Conservation (phyloP, 2,797 vertebrate species). For the Naso thynnoides region DNA sequence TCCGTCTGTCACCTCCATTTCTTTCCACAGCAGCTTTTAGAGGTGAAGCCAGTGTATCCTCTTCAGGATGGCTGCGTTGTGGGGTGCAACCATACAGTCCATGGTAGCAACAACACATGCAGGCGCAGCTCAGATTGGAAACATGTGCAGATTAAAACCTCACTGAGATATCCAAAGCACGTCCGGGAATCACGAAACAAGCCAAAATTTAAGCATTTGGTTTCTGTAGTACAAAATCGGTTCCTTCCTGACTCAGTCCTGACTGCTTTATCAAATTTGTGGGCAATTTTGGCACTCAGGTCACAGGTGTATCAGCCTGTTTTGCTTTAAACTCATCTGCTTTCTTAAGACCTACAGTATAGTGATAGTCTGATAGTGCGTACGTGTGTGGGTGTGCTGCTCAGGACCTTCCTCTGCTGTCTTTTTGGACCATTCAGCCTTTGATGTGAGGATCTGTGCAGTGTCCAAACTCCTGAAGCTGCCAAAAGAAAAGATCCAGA, state of each 20-base stretch:
- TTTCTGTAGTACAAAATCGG: slow-evolving; percentile 47
- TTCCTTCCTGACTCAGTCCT: slow-evolving; percentile 47
- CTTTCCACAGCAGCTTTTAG: slow-evolving; percentile 40
- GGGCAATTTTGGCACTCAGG: slow-evolving; percentile 8
- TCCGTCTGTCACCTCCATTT: slow-evolving; percentile 29
- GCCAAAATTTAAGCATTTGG: slow-evolving; percentile 57
- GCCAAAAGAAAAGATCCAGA: slow-evolving; percentile 48
- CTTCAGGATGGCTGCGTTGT: slow-evolving; percentile 26
- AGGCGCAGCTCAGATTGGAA: slow-evolving; percentile 53
- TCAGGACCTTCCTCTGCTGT: slow-evolving; percentile 37
- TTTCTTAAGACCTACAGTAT: slow-evolving; percentile 54
- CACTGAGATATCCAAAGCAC: slow-evolving; percentile 63
- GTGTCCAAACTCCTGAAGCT: slow-evolving; percentile 53
- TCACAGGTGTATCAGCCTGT: slow-evolving; percentile 31
- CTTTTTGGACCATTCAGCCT: slow-evolving; percentile 59
- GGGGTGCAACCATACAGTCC: no score
- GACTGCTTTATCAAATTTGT: slow-evolving; percentile 8
- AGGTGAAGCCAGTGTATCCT: slow-evolving; percentile 40
- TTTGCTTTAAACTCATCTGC: slow-evolving; percentile 40
- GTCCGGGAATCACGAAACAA: slow-evolving; percentile 43
- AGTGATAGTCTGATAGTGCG: slow-evolving; percentile 41
- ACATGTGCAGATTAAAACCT: slow-evolving; percentile 67
- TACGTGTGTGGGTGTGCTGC: slow-evolving; percentile 41
- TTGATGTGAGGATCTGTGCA: slow-evolving; percentile 72
- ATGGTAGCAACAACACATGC: slow-evolving; percentile 48